phyloP scores from a whole-genome alignment of 2,797 vertebrate genomes.

The Yasuhikotakia modesta region DNA sequence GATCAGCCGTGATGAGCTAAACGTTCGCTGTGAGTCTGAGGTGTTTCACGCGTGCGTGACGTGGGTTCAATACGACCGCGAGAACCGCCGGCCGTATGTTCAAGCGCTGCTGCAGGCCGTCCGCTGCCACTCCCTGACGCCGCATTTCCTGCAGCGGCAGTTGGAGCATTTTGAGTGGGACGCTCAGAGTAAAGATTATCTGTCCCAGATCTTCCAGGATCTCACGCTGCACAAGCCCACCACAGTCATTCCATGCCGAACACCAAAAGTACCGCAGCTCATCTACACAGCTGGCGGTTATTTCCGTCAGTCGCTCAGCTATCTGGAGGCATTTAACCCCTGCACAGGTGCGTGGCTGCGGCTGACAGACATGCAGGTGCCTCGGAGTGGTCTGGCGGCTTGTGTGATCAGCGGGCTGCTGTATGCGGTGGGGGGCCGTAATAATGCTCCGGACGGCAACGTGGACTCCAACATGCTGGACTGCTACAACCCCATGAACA shows the following conservation, averaged over 20 bases:
- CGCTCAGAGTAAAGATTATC: constrained; percentile 89
- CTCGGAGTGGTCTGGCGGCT: constrained; percentile 88
- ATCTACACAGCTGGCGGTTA: constrained; percentile 93
- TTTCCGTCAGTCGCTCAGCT: constrained; percentile 88
- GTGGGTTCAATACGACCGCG: constrained; percentile 91
- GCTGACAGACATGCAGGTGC: constrained; percentile 85
- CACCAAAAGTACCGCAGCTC: constrained; percentile 88
- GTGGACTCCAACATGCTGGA: constrained; percentile 89
- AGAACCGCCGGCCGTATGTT: constrained; percentile 84
- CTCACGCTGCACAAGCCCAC: constrained; percentile 91
- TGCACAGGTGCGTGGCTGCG: constrained; percentile 81
- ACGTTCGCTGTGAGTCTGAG: constrained; percentile 94
- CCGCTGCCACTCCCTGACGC: constrained; percentile 92
- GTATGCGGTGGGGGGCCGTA: constrained; percentile 90
- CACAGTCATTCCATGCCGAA: constrained; percentile 77
- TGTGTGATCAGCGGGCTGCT: constrained; percentile 91
- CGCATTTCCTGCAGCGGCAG: constrained; percentile 90
- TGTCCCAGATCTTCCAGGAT: constrained; percentile 90
- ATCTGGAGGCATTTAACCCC: constrained; percentile 88
- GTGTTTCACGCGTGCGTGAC: constrained; percentile 94
- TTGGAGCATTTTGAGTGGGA: constrained; percentile 89
- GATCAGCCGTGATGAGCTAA: constrained; percentile 93
- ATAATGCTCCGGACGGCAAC: constrained; percentile 92
- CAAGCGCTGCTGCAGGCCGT: constrained; percentile 91
- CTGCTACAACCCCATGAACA: constrained; percentile 95